These are phyloP conservation scores for Tiliqua scincoides DNA, from an alignment of 2,113 vertebrate species.

Conservation along the genomic window DNA sequence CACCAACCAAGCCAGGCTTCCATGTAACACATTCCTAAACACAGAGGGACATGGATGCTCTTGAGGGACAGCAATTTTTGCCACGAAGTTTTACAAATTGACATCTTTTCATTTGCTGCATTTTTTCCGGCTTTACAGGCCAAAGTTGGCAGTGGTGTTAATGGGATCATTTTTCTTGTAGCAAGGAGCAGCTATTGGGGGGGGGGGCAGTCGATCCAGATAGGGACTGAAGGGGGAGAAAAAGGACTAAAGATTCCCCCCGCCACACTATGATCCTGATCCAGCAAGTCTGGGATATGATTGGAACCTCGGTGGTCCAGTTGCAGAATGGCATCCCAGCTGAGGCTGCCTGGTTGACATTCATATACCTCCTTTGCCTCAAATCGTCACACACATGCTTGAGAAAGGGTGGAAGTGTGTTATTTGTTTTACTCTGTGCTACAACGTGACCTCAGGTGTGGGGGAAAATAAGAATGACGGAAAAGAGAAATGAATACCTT, in stretches of 20 bases:
- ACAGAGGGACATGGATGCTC: background rate
- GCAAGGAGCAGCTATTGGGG: background rate
- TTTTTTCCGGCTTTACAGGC: too few species aligned
- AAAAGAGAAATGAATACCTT: background rate
- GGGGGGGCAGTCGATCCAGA: background rate
- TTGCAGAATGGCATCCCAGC: background rate
- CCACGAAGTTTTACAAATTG: background rate
- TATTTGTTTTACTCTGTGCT: background rate
- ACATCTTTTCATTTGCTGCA: background rate
- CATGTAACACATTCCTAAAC: background rate
- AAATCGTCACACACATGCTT: background rate
- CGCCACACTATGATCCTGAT: background rate
- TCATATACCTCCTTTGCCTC: background rate
- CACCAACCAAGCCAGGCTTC: background rate
- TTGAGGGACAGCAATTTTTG: background rate
- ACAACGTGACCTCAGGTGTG: background rate
- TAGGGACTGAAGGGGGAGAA: background rate
- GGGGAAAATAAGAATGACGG: background rate
- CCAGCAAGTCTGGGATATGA: too few species aligned
- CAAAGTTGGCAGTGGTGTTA: too few species aligned
- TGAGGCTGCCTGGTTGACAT: background rate
- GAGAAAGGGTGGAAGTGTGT: background rate
- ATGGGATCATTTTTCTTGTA: too few species aligned
- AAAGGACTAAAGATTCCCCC: background rate
- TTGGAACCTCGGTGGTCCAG: background rate